Percentiles rank a stretch among this genome's conserved stretches.
Evolutionary conservation across 2,113 vertebrate genomes (phyloP).

Genomic region (Oophaga pumilio): DNA sequence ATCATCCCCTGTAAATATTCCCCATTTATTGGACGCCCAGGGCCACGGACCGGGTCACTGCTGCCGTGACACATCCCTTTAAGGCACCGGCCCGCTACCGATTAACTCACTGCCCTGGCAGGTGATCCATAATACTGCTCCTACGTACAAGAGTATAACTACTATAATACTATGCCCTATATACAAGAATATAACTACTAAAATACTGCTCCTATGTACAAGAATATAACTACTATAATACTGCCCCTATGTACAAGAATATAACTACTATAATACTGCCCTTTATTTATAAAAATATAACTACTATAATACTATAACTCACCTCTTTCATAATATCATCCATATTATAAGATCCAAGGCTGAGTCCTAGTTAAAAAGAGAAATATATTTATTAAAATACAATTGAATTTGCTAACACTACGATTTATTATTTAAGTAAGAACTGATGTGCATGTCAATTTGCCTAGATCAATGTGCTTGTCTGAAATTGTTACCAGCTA

Average conservation of each 20-base stretch:
- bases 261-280: not conserved
- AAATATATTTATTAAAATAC: slow-evolving; percentile 1
- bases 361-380: slow-evolving; percentile 61
- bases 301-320: slow-evolving; percentile 43
- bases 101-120: no score
- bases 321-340: slow-evolving; percentile 67
- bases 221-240: not conserved
- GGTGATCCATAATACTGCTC: not conserved
- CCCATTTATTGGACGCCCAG: no score
- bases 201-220: not conserved
- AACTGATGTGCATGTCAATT: not conserved
- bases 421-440: not conserved
- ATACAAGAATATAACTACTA: slow-evolving; percentile 4
- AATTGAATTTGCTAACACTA: not conserved
- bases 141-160: not conserved
- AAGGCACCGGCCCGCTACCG: no score
- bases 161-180: not conserved
- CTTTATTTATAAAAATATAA: not conserved
- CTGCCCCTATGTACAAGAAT: no score
- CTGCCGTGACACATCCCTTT: no score
- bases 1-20: no score
- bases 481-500: not conserved
- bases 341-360: slow-evolving; percentile 50
- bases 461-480: not conserved
- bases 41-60: no score